Evolutionary conservation across 2,888 invertebrate genomes (phyloP).

Genomic region (Strigamia maritima): DNA sequence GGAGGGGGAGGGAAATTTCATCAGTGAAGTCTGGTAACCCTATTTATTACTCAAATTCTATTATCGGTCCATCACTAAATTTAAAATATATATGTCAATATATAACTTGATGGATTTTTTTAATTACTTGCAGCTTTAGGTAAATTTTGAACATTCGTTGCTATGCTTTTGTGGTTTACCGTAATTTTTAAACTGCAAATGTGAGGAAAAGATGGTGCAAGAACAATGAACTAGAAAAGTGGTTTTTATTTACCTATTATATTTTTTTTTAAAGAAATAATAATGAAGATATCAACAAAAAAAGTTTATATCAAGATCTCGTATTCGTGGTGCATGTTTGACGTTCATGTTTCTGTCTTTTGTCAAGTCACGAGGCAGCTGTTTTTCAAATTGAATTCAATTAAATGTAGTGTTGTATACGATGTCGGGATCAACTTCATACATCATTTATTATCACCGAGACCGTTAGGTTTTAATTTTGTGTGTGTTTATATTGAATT

Average conservation of each 20-base stretch:
- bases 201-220: not conserved
- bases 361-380: conserved; percentile 15
- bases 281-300: not conserved
- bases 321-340: conserved; percentile 27
- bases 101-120: not conserved
- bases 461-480: conserved; percentile 15
- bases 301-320: conserved; percentile 25
- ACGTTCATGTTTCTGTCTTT: not conserved
- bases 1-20: too few relatives aligned
- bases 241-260: not conserved
- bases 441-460: not conserved
- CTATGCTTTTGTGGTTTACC: not conserved
- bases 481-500: not conserved
- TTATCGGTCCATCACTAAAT: conserved; percentile 5
- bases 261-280: not conserved
- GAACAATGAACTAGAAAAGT: not conserved
- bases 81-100: not conserved
- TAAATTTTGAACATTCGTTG: not conserved
- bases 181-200: not conserved
- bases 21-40: not conserved
- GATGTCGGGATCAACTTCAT: conserved; percentile 34
- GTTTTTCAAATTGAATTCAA: not conserved
- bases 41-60: not conserved
- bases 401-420: conserved; percentile 30
- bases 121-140: not conserved